Conservation (phyloP, 2,888 invertebrate genomes). For the Cheilosia urbana region DNA sequence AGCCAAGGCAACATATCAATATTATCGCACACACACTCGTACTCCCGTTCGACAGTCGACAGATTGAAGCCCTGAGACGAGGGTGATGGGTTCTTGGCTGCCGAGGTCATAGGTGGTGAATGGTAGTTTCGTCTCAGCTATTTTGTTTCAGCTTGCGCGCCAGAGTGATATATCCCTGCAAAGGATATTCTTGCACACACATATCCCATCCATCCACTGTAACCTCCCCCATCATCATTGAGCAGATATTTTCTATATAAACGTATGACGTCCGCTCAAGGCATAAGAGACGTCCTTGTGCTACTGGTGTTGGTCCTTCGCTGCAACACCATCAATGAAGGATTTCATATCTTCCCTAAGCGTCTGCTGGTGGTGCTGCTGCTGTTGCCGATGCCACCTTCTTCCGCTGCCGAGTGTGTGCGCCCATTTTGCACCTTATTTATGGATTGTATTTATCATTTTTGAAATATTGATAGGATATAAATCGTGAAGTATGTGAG, state of each 20-base stretch:
- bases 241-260: constrained; percentile 61
- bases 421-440: constrained; percentile 77
- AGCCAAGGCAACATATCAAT: constrained; percentile 73
- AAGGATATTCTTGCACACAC: constrained; percentile 69
- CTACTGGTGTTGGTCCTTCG: constrained; percentile 28
- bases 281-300: constrained; percentile 52
- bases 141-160: constrained; percentile 40
- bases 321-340: constrained; percentile 69
- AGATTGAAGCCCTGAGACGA: constrained; percentile 64
- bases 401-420: constrained; percentile 14
- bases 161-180: constrained; percentile 53
- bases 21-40: constrained; percentile 18
- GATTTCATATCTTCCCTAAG: constrained; percentile 72
- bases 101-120: constrained; percentile 52
- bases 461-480: constrained; percentile 78
- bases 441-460: constrained; percentile 79
- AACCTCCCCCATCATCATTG: constrained; percentile 49
- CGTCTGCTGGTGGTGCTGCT: not conserved
- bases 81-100: constrained; percentile 33
- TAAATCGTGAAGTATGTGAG: constrained; percentile 76
- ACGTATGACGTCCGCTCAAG: constrained; percentile 68
- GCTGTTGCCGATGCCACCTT: constrained; percentile 56
- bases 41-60: constrained; percentile 46
- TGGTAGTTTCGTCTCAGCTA: constrained; percentile 50
- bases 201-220: constrained; percentile 44